These are phyloP conservation scores for Orycteropus afer DNA, from an alignment of 2,113 vertebrate genomes.

Conservation along the genomic window DNA sequence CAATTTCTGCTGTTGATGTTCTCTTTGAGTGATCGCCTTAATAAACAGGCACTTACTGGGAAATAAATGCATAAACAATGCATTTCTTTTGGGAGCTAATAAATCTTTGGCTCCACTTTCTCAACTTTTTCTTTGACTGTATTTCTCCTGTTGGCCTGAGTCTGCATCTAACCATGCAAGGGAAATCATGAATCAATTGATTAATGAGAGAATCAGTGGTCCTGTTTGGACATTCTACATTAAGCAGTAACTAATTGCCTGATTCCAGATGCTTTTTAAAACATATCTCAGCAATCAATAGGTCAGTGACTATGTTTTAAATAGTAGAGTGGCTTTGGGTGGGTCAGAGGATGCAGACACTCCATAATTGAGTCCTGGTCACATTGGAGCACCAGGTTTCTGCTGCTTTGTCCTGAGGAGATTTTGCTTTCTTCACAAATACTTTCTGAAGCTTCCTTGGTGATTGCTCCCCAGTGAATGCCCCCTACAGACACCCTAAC, in stretches of 20 bases:
- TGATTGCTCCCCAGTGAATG: slow-evolving; percentile 18
- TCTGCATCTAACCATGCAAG: slow-evolving; percentile 59
- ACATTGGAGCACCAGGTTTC: background rate
- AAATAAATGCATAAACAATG: slow-evolving; percentile 70
- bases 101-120: slow-evolving; percentile 64
- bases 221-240: slow-evolving; percentile 95
- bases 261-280: slow-evolving; percentile 95
- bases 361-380: background rate
- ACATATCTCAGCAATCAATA: slow-evolving; percentile 92
- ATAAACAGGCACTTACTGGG: slow-evolving; percentile 81
- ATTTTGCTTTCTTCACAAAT: background rate
- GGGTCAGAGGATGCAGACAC: slow-evolving; percentile 19
- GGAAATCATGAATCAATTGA: slow-evolving; percentile 91
- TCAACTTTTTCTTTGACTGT: slow-evolving; percentile 65
- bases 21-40: slow-evolving; percentile 74
- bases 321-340: slow-evolving; percentile 70
- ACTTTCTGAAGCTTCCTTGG: background rate
- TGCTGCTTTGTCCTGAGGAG: background rate
- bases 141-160: slow-evolving; percentile 58
- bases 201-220: slow-evolving; percentile 91
- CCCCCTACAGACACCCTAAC: background rate
- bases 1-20: slow-evolving; percentile 66
- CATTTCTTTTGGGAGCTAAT: slow-evolving; percentile 69
- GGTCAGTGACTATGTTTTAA: slow-evolving; percentile 83
- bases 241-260: slow-evolving; percentile 96